Evolutionary conservation across 2,888 invertebrate genomes (phyloP).

Genomic region (Altica lythri): DNA sequence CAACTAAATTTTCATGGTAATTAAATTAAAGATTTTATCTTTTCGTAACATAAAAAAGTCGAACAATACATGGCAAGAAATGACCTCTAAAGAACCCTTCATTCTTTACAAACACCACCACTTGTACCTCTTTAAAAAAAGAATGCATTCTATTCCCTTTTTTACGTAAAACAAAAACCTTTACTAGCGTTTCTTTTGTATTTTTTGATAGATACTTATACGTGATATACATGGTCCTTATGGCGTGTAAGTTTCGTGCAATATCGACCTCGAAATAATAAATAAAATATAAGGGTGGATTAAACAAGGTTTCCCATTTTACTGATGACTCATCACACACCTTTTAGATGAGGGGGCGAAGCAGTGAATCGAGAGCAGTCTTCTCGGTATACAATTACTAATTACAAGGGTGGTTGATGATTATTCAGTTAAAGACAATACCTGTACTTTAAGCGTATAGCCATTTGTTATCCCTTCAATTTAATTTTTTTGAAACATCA

Average conservation of each 20-base stretch:
- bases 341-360: slow-evolving; percentile 3
- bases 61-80: background rate
- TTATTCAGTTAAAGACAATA: slow-evolving; percentile 3
- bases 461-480: too few species aligned
- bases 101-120: background rate
- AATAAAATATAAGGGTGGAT: slow-evolving; percentile 12
- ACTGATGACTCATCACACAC: slow-evolving; percentile 15
- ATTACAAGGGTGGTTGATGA: slow-evolving; percentile 8
- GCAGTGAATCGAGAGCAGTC: slow-evolving; percentile 5
- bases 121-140: slow-evolving; percentile 2
- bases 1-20: too few species aligned
- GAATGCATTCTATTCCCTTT: slow-evolving; percentile 8
- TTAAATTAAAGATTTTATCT: too few species aligned
- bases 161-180: slow-evolving; percentile 15
- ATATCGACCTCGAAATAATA: background rate
- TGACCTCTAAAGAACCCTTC: slow-evolving; percentile 2
- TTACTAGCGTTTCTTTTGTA: slow-evolving; percentile 11
- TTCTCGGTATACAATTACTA: slow-evolving; percentile 1
- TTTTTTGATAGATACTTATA: slow-evolving; percentile 4
- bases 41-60: too few species aligned
- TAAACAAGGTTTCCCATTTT: slow-evolving; percentile 18
- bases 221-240: background rate
- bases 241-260: background rate
- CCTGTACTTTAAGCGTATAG: too few species aligned
- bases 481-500: too few species aligned